These are phyloP conservation scores for Ranitomeya variabilis DNA, from an alignment of 2,113 vertebrate species.

Conservation along the genomic window DNA sequence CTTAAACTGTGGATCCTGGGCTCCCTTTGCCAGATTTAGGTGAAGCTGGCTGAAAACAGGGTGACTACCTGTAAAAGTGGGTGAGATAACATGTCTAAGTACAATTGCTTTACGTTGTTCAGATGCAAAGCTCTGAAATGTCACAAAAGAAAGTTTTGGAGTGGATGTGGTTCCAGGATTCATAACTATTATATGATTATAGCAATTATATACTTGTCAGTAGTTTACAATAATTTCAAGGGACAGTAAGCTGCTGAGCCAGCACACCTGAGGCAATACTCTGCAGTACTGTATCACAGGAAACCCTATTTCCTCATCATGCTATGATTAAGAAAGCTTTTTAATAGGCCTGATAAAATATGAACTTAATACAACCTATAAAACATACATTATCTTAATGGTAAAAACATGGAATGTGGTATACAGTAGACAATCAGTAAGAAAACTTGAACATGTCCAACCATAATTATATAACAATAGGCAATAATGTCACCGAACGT, in stretches of 20 bases:
- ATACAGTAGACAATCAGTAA: neutral
- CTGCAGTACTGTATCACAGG: neutral
- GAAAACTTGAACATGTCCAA: neutral
- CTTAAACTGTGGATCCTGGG: no score
- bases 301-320: neutral
- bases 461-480: neutral
- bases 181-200: neutral
- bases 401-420: neutral
- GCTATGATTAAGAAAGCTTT: neutral
- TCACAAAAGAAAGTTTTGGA: neutral
- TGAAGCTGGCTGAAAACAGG: no score
- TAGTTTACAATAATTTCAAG: neutral
- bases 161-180: neutral
- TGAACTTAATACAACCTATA: neutral
- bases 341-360: neutral
- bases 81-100: no score
- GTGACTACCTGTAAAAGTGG: no score
- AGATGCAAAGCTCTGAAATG: no score
- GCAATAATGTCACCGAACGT: neutral
- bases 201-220: constrained; percentile 13
- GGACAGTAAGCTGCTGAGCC: neutral
- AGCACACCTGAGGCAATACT: neutral
- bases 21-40: no score
- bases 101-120: no score
- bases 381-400: neutral